Base-by-base conservation (phyloP, 2,888 invertebrate species). In the Zootermopsis nevadensis region DNA sequence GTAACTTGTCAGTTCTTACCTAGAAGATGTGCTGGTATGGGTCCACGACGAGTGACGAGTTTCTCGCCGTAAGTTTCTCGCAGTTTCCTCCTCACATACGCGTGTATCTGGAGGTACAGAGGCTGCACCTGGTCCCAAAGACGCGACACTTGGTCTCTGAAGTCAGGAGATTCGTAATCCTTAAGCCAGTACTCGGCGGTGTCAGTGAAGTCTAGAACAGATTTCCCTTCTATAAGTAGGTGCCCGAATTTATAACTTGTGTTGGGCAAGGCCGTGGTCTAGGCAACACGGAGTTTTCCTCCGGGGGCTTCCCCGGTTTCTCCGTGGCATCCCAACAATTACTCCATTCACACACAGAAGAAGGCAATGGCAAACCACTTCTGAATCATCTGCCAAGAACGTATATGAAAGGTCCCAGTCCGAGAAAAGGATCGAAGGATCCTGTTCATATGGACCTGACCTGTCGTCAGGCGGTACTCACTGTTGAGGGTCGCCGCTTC, bases 31-130 rank as follows among this genome's bases (percentile, higher is more conserved):
- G 94, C 95, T 0, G 96, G 96, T 81, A 96, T 94, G 0, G 95
- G 94, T 84, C 95, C 95, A 84, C 89, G 92, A 81, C 93, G 92
- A 0, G 93, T 91, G 0, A 94, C 93, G 0, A 94, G 89, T 1
- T 91, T 89, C 60, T 93, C 93, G 0, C 96, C 96, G 88, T 97
- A 96, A 86, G 92, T 91, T 87, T 94, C 90, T n/a, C 93, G 90
- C 74, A 97, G 89, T 82, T 94, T 93, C 86, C 92, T 91, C 86
- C 97, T 91, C 0, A 96, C 94, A 87, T 96, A 97, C 0, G 95
- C 96, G 88, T 97, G 97, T 4, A 97, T 89, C 87, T 97, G 94
- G 83, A 94, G 90, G 88, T 98, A 98, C 2, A 98, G 89, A 0
- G 97, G 97, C 86, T 93, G 93, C 80, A 98, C 90, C 87, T 95